Evolutionary conservation across 2,888 invertebrate species (phyloP), one percentile per base, ranked within the genome.

Genomic region (Hirtodrosophila confusa): DNA sequence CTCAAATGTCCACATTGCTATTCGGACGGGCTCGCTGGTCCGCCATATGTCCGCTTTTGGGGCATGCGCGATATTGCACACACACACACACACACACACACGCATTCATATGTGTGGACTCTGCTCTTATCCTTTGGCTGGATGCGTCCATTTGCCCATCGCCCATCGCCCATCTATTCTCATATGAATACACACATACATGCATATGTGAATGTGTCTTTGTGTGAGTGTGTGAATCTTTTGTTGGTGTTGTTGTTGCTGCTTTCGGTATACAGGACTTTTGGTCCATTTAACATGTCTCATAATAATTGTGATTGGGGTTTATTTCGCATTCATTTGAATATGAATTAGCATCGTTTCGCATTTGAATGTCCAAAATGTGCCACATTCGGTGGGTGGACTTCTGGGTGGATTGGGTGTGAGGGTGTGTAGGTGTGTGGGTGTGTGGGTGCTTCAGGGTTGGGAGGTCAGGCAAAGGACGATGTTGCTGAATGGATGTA

Each of bases 221-320:
- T 54, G 35, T 44, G 44, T 58, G 11, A 65, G 56, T 48, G 44
- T 49, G 37, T 47, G 36, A 31, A 12, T 31, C 17, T 31, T 50
- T 63, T 51, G 57, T 55, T 65, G 54, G 55, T 55, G 54, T 54
- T 72, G 66, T 62, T 65, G 73, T 54, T 66, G 40, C 40, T 72
- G 71, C 61, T 68, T 73, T 63, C 58, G 71, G 61, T 69, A 64
- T 66, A 69, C 69, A 87, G 88, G 88, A 89, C 89, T 89, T 88
- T 88, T 89, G 86, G 88, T 87, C 89, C 88, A 88, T 88, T 88
- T 88, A 88, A 88, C 88, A 88, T 88, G 89, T 89, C 88, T 88
- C 88, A 84, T 89, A 89, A 88, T 88, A 88, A 89, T 88, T 88
- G 88, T 80, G 89, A 88, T 88, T 88, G 86, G 88, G 86, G 89